Evolutionary conservation across 2,888 invertebrate genomes (phyloP).

Genomic region (Cryptocheilus praepositus): DNA sequence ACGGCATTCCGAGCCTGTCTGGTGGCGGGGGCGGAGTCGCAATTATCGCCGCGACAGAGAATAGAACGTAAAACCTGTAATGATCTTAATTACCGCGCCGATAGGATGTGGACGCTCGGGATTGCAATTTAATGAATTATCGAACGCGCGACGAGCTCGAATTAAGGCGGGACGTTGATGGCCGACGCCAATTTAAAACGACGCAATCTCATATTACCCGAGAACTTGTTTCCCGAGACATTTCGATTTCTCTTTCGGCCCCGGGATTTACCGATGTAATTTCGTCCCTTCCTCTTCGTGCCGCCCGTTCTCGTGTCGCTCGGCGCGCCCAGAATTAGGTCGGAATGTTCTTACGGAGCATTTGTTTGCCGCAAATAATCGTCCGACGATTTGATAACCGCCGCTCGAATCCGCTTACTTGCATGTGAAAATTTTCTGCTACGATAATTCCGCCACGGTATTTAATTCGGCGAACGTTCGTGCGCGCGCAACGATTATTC

Average conservation of each 20-base stretch:
- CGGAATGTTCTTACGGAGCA: conserved; percentile 40
- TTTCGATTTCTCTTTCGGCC: conserved; percentile 3
- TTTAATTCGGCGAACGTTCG: conserved; percentile 8
- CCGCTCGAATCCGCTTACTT: conserved; percentile 12
- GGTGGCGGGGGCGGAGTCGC: no score
- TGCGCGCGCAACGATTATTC: not conserved
- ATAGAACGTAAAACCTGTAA: no score
- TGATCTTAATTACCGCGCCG: no score
- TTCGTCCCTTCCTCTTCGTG: conserved; percentile 12
- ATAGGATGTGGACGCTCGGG: no score
- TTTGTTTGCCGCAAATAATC: conserved; percentile 44
- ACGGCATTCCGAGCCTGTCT: no score
- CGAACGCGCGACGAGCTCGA: no score
- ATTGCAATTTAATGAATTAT: no score
- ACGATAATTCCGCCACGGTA: conserved; percentile 22
- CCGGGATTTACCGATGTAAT: conserved; percentile 16
- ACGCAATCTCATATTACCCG: no score
- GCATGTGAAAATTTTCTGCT: conserved; percentile 29
- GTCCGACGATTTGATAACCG: conserved; percentile 33
- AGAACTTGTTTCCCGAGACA: not conserved
- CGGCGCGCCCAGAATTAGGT: conserved; percentile 29
- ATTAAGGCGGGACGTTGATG: no score
- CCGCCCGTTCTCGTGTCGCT: conserved; percentile 17
- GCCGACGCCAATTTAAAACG: not conserved
- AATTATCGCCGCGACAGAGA: no score